Conservation (phyloP, 2,113 vertebrate species). For the Mus spicilegus region DNA sequence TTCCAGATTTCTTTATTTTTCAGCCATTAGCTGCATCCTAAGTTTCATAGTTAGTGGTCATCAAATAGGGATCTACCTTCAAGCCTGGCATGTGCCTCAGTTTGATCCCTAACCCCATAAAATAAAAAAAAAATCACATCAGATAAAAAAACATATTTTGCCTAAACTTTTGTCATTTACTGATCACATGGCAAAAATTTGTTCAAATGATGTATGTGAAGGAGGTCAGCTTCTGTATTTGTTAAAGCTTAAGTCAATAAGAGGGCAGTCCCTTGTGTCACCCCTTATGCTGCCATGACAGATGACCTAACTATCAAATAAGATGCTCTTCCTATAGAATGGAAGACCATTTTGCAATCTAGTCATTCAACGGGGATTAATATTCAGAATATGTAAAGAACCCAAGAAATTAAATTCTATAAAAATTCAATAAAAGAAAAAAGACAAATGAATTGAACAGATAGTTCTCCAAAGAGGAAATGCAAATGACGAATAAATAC, state of each 20-base stretch:
- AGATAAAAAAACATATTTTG: background rate
- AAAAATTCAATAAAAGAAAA: too few relatives aligned
- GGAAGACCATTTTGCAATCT: too few relatives aligned
- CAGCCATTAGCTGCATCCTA: background rate
- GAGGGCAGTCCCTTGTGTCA: background rate
- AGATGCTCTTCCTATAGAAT: too few relatives aligned
- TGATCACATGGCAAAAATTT: background rate
- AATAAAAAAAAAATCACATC: background rate
- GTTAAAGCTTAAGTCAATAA: background rate
- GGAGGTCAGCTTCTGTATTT: background rate
- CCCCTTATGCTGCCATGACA: too few relatives aligned
- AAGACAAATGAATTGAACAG: too few relatives aligned
- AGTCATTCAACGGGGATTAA: too few relatives aligned
- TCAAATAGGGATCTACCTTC: background rate
- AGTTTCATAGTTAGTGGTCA: background rate
- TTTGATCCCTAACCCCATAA: fast-evolving
- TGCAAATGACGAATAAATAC: too few relatives aligned
- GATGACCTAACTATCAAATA: too few relatives aligned
- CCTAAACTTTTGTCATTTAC: background rate
- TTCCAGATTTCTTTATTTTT: background rate
- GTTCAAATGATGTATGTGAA: background rate
- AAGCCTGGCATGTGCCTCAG: too few relatives aligned
- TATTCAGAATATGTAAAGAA: too few relatives aligned
- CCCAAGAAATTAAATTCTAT: too few relatives aligned
- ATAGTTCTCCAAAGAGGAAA: too few relatives aligned